Evolutionary conservation across 1,140 invertebrate genomes (phyloP), one percentile per base, ranked within the genome.

Genomic region (Parasteatoda tepidariorum): DNA sequence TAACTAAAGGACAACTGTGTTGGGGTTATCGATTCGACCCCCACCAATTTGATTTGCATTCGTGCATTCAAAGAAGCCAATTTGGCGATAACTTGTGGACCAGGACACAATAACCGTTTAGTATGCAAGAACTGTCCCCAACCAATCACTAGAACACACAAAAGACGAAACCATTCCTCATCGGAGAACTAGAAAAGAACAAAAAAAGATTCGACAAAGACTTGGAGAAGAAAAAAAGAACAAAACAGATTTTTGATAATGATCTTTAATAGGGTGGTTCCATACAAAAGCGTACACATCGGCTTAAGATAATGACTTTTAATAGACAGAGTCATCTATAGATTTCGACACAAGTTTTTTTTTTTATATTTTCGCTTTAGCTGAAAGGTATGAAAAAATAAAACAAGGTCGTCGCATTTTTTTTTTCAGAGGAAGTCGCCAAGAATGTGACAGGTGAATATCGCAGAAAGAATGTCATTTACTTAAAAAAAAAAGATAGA

Each of bases 231-330:
- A 48, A 68, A 38, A 68, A 22, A 68, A 68, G 38, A 68, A 68
- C 66, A 68, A 68, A 68, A 68, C 66, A 48, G 33, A 68, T 15
- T 4, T 5, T 41, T 68, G 41, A 68, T n/a, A 68, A 68, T 68
- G 33, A 68, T 26, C 26, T 38, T 24, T 30, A 48, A 48, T 6
- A 48, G 18, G 38, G 18, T 9, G 38, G 18, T 18, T 48, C 38
- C 24, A 38, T 68, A 68, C 66, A 68, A 68, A 68, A 68, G 66
- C 34, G 66, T 68, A 68, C 66, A 68, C 66, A 34, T 68, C 66
- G 66, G 66, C 66, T 68, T 68, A 68, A 68, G 66, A 68, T 68
- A 68, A 68, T 68, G 38, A 68, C 66, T 41, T 34, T 68, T 68
- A 68, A 68, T 68, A 33, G 66, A 68, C 26, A n/a, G n/a, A n/a